Evolutionary conservation across 2,113 vertebrate genomes (phyloP).

Genomic region (Thryonomys swinderianus): DNA sequence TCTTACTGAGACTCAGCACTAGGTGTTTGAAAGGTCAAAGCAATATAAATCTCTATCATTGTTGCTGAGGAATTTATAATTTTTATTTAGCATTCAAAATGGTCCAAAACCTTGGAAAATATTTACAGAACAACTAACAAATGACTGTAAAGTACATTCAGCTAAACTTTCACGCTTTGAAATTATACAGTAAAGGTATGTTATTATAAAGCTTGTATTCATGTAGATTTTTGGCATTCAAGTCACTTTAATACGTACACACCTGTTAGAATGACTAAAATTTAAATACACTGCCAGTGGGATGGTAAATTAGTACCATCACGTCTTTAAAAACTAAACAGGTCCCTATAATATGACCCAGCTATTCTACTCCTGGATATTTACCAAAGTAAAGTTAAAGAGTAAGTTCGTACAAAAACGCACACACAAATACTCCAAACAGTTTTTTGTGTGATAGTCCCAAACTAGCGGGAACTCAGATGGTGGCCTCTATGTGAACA

Average conservation of each 20-base stretch:
- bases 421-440: background rate
- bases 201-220: background rate
- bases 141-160: background rate
- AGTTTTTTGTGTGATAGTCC: background rate
- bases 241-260: background rate
- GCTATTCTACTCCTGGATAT: background rate
- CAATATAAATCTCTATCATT: background rate
- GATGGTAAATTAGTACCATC: background rate
- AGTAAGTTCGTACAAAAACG: background rate
- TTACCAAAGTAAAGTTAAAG: background rate
- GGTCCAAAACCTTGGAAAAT: background rate
- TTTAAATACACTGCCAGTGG: background rate
- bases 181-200: background rate
- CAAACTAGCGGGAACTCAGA: background rate
- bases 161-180: background rate
- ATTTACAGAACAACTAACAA: background rate
- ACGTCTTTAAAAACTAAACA: background rate
- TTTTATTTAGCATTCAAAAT: slow-evolving; percentile 17
- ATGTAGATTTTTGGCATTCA: background rate
- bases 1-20: background rate
- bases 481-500: background rate
- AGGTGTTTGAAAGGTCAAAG: background rate
- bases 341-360: background rate
- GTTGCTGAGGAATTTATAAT: background rate
- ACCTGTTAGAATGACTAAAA: background rate